Conservation (phyloP, 2,888 invertebrate species). For the Nymphalis polychloros region DNA sequence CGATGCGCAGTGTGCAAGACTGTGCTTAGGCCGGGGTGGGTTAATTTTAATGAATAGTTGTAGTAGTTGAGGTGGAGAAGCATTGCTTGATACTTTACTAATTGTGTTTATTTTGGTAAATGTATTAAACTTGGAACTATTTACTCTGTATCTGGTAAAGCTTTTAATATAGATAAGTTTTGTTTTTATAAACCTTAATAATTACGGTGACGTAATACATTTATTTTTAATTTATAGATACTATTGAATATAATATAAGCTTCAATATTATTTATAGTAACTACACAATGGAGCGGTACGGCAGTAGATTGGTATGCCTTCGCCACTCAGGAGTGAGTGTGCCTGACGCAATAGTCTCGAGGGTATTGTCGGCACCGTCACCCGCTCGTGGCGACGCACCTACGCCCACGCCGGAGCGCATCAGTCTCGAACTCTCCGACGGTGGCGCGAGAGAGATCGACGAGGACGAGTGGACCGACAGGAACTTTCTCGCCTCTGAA, state of each 20-base stretch:
- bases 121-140: no score
- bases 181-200: no score
- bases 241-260: no score
- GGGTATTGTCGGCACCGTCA: conserved; percentile 29
- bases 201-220: no score
- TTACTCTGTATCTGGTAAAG: no score
- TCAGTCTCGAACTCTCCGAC: conserved; percentile 69
- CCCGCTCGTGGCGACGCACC: conserved; percentile 34
- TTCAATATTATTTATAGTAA: conserved; percentile 48
- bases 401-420: conserved; percentile 62
- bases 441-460: conserved; percentile 86
- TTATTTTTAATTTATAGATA: neutral
- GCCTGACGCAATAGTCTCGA: conserved; percentile 48
- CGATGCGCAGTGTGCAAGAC: conserved; percentile 96
- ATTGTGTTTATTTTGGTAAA: no score
- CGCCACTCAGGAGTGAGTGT: conserved; percentile 63
- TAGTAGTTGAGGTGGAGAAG: no score
- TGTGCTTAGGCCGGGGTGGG: conserved; percentile 88
- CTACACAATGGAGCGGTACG: conserved; percentile 70
- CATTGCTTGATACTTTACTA: no score
- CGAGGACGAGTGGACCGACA: conserved; percentile 97
- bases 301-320: conserved; percentile 64
- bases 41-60: conserved; percentile 38
- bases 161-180: no score
- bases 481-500: conserved; percentile 93